A percentile compares a stretch with the other conserved stretches of the same genome.
Conservation (phyloP, 2,888 invertebrate species). For the Lypha dubia region DNA sequence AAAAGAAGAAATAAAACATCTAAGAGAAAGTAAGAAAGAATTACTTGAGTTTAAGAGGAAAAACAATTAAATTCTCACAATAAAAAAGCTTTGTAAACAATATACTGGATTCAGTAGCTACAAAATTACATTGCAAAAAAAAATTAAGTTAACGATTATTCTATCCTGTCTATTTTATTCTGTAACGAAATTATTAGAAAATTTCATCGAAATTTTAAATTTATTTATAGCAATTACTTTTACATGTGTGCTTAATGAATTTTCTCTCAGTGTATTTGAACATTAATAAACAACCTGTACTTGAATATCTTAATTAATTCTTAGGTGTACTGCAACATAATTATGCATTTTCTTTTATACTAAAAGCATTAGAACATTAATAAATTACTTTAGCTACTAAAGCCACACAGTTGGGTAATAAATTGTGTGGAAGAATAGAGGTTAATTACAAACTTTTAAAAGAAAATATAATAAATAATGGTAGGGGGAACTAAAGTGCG, state of each 20-base stretch:
- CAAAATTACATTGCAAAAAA: conserved; percentile 3
- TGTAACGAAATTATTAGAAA: too few relatives aligned
- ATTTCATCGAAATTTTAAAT: too few relatives aligned
- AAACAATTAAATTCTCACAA: conserved; percentile 38
- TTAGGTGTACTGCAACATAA: conserved; percentile 16
- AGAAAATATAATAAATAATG: neutral
- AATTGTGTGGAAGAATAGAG: conserved; percentile 27
- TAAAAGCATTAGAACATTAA: conserved; percentile 5
- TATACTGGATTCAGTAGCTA: neutral
- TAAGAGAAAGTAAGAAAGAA: conserved; percentile 25
- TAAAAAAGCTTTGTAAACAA: conserved; percentile 3
- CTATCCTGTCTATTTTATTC: too few relatives aligned
- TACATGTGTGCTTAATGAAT: neutral
- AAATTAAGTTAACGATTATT: neutral
- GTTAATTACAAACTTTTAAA: conserved; percentile 31
- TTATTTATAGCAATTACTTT: too few relatives aligned
- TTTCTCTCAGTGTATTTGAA: conserved; percentile 20
- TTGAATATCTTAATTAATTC: conserved; percentile 58
- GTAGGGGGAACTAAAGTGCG: neutral
- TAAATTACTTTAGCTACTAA: conserved; percentile 23
- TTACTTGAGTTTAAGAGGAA: neutral
- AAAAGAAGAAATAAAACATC: neutral
- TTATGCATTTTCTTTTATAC: conserved; percentile 7
- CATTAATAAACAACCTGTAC: conserved; percentile 16
- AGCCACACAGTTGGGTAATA: conserved; percentile 12